Conservation (phyloP, 2,888 invertebrate genomes). For the Acrocyrtus sp. region DNA sequence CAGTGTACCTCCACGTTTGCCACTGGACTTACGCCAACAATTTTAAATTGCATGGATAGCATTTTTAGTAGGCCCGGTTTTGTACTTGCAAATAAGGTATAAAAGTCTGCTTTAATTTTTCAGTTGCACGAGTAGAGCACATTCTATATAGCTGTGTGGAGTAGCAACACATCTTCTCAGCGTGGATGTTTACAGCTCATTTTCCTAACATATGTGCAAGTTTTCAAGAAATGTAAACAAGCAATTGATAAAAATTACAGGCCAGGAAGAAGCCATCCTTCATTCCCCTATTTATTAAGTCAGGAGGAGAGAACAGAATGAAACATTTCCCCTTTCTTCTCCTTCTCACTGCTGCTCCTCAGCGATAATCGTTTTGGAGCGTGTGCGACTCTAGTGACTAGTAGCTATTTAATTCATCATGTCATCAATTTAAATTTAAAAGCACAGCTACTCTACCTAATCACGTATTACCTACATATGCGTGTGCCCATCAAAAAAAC, state of each 20-base stretch:
- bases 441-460: slow-evolving; percentile 7
- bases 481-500: too few species aligned
- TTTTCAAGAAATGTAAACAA: slow-evolving; percentile 8
- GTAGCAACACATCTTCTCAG: not conserved
- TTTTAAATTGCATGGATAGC: too few species aligned
- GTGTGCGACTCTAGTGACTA: not conserved
- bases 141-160: too few species aligned
- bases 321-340: not conserved
- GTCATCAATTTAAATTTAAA: slow-evolving; percentile 38
- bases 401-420: slow-evolving; percentile 27
- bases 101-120: too few species aligned
- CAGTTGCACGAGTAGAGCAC: too few species aligned
- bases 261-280: not conserved
- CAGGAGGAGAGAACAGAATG: too few species aligned
- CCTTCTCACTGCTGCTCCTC: too few species aligned
- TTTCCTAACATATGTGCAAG: slow-evolving; percentile 3
- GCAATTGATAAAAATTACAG: slow-evolving; percentile 2
- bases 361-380: not conserved
- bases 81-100: too few species aligned
- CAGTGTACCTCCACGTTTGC: slow-evolving; percentile 24
- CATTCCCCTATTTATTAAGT: not conserved
- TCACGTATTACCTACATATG: too few species aligned
- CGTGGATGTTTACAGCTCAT: not conserved
- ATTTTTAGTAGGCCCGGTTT: not conserved
- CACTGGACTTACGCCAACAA: slow-evolving; percentile 52